Evolutionary conservation across 2,888 invertebrate genomes (phyloP).

Genomic region (Octodonta nipae): DNA sequence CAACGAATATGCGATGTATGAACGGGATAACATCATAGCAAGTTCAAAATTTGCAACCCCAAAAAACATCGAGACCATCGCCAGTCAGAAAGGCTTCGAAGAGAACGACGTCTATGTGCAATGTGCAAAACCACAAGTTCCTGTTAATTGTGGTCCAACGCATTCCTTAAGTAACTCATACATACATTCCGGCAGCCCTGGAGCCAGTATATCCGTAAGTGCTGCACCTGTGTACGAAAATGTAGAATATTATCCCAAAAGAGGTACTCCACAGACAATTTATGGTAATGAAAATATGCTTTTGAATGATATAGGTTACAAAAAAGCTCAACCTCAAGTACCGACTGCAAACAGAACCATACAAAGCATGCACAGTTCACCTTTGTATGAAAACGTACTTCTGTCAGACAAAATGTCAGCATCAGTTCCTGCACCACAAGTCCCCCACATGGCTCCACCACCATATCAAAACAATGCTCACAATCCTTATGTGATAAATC

Average conservation of each 20-base stretch:
- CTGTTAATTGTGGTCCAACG: conserved; percentile 39
- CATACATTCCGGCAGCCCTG: conserved; percentile 41
- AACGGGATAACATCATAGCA: conserved; percentile 61
- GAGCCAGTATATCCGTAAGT: conserved; percentile 28
- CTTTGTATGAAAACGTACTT: conserved; percentile 39
- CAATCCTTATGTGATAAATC: conserved; percentile 28
- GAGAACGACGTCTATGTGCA: conserved; percentile 36
- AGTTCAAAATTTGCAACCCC: conserved; percentile 67
- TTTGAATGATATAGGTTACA: conserved; percentile 40
- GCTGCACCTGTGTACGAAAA: conserved; percentile 63
- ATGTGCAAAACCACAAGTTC: conserved; percentile 33
- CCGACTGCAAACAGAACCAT: conserved; percentile 42
- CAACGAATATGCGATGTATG: conserved; percentile 46
- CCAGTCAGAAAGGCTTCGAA: conserved; percentile 29
- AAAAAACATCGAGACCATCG: conserved; percentile 54
- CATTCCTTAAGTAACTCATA: conserved; percentile 47
- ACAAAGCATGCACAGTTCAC: conserved; percentile 37
- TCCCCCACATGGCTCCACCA: conserved; percentile 26
- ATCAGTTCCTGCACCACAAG: conserved; percentile 34
- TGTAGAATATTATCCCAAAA: conserved; percentile 58
- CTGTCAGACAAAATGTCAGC: conserved; percentile 24
- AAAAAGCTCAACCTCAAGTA: conserved; percentile 73
- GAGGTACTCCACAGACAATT: conserved; percentile 34
- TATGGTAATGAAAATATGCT: conserved; percentile 43
- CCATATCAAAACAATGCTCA: conserved; percentile 21